Evolutionary conservation across 2,888 invertebrate species (phyloP), one percentile per base, ranked within the genome.

Genomic region (Arenicola marina): DNA sequence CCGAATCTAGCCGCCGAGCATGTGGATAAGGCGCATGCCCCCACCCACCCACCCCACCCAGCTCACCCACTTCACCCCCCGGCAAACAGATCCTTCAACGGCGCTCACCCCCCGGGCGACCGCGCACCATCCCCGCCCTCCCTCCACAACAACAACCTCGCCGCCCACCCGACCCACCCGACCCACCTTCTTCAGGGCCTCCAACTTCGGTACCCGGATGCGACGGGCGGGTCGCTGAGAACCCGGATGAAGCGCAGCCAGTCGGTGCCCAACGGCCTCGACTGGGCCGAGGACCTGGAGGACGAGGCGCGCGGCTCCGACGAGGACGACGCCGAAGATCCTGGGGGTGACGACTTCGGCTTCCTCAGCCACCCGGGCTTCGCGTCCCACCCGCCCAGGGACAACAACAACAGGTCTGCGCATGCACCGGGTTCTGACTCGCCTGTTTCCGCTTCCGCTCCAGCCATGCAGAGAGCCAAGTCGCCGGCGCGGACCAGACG

Each of bases 391-490:
- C 18, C 24, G 48, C 48, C 7, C 26, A 24, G n/a, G 7, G 26
- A 11, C 18, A 7, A 7, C 18, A 24, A 24, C n/a, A 11, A 48
- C 18, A 24, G 7, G 18, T 11, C 26, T 7, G 18, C 15, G n/a
- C 7, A 11, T 11, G 11, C 48, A 7, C 26, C 48, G 15, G 26
- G 26, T 24, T 11, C 18, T 7, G 26, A 11, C 32, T 7, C 7
- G 7, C 4, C 7, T 7, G 15, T 32, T 32, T 53, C 53, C 33
- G 32, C 48, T 59, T 21, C 45, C 54, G 61, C 76, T 64, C 57
- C 76, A 77, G 78, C 72, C 71, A 77, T 78, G 77, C 73, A 76
- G 71, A 78, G 76, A 71, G 72, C 73, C 66, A 77, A 75, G 69
- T 72, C 76, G 26, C 71, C 75, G 38, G 68, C 74, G 18, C 68